Evolutionary conservation across 2,113 vertebrate genomes (phyloP).

Genomic region (Melanocharis versteri): DNA sequence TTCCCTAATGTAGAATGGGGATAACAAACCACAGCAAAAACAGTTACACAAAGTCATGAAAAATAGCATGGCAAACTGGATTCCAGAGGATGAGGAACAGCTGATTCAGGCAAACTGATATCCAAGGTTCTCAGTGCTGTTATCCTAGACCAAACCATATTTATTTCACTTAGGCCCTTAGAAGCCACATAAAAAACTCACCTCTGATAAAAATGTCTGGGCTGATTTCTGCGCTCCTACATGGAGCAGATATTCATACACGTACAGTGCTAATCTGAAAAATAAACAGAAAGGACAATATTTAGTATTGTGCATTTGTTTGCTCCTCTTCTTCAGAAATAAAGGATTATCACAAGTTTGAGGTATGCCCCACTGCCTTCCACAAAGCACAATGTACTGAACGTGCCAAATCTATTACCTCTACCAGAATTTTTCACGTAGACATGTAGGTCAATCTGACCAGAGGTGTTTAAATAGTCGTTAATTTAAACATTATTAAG

Average conservation of each 20-base stretch:
- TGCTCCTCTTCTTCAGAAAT: neutral
- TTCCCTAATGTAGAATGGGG: neutral
- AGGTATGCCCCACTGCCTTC: neutral
- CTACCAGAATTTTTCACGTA: conserved; percentile 31
- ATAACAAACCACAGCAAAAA: neutral
- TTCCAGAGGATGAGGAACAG: neutral
- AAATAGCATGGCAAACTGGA: neutral
- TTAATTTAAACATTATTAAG: conserved; percentile 67
- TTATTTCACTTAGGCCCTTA: neutral
- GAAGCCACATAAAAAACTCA: conserved; percentile 69
- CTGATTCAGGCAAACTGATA: neutral
- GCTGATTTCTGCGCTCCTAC: conserved; percentile 99
- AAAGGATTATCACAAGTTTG: neutral
- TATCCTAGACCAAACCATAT: neutral
- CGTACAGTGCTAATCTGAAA: conserved; percentile 95
- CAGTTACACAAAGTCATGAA: neutral
- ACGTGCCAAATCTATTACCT: neutral
- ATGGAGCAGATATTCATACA: conserved; percentile 98
- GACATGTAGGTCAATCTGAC: conserved; percentile 25
- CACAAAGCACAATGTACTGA: neutral
- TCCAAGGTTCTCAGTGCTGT: neutral
- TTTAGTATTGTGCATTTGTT: neutral
- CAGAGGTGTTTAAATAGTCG: conserved; percentile 60
- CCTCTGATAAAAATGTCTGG: conserved; percentile 98
- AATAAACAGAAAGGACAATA: conserved; percentile 47